Conservation (phyloP, 1,140 invertebrate genomes). For the Pseudomyrmex sp. region DNA sequence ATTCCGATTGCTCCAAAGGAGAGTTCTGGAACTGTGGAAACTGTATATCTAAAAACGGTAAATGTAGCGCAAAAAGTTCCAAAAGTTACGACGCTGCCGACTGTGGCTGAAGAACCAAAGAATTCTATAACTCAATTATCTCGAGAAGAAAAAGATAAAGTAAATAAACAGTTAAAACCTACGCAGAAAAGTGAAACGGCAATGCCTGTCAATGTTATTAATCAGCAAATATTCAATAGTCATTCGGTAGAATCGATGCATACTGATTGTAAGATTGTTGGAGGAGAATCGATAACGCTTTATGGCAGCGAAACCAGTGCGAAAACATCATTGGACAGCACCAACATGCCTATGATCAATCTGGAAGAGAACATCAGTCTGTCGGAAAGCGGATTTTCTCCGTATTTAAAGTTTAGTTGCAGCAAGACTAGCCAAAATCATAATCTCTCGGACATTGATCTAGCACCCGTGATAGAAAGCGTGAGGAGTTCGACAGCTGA, state of each 20-base stretch:
- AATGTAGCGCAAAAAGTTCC: constrained; percentile 70
- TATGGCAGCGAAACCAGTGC: constrained; percentile 75
- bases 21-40: constrained; percentile 25
- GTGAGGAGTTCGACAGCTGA: background rate
- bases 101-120: background rate
- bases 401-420: constrained; percentile 78
- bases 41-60: constrained; percentile 75
- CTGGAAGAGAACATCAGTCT: constrained; percentile 77
- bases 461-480: constrained; percentile 22
- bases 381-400: constrained; percentile 77
- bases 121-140: background rate
- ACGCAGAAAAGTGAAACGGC: constrained; percentile 2
- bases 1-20: constrained; percentile 78
- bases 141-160: background rate
- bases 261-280: background rate
- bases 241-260: background rate
- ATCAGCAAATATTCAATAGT: constrained; percentile 16
- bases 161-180: background rate
- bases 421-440: constrained; percentile 64
- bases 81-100: background rate
- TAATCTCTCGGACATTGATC: constrained; percentile 62
- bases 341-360: constrained; percentile 75
- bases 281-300: constrained; percentile 77
- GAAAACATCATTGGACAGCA: constrained; percentile 61
- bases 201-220: background rate